phyloP scores from a whole-genome alignment of 2,888 invertebrate species.

The Acronicta psi region DNA sequence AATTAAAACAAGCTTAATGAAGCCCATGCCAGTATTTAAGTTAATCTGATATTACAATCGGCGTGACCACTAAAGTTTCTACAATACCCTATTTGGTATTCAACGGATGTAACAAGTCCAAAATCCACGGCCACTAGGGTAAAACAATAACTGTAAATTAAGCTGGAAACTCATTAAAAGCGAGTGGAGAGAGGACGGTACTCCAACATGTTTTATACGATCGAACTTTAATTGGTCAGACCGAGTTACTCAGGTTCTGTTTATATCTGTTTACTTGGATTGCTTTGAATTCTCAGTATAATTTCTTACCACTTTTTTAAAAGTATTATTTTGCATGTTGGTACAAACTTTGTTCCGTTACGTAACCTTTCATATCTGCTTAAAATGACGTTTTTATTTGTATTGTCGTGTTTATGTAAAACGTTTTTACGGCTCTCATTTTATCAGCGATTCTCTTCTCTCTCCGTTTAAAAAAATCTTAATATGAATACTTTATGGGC shows the following conservation, averaged over 20 bases:
- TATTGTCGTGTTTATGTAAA: constrained; percentile 41
- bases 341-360: constrained; percentile 37
- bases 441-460: constrained; percentile 15
- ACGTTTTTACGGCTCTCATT: constrained; percentile 23
- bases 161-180: constrained; percentile 85
- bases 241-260: constrained; percentile 64
- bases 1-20: constrained; percentile 6
- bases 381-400: constrained; percentile 28
- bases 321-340: constrained; percentile 18
- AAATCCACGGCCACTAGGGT: constrained; percentile 74
- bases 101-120: constrained; percentile 69
- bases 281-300: constrained; percentile 37
- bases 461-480: constrained; percentile 23
- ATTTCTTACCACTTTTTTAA: constrained; percentile 26
- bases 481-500: constrained; percentile 27
- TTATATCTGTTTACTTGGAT: constrained; percentile 53
- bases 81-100: constrained; percentile 69
- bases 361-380: constrained; percentile 35
- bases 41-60: constrained; percentile 60
- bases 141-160: constrained; percentile 87
- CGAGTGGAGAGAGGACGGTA: constrained; percentile 56
- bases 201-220: constrained; percentile 72
- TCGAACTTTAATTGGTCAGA: constrained; percentile 79
- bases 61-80: constrained; percentile 66
- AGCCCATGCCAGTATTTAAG: constrained; percentile 41